Conservation (phyloP, 2,797 vertebrate genomes). For the Sebastolobus altivelis region DNA sequence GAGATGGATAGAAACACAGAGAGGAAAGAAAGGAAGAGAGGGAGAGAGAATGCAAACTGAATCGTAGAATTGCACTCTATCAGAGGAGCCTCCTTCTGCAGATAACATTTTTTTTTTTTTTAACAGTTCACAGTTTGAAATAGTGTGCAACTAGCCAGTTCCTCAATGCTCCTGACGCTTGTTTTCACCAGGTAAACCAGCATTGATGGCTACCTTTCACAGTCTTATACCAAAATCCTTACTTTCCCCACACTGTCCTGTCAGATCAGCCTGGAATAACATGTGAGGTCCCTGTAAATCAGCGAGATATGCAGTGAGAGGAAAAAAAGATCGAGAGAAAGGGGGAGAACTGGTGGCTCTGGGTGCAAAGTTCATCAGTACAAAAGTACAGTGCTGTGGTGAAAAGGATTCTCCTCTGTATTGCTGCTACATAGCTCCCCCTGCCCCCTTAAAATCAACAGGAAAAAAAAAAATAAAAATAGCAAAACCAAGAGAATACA, state of each 20-base stretch:
- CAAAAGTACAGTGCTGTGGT: constrained; percentile 89
- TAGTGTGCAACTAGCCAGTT: constrained; percentile 65
- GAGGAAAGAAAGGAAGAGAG: constrained; percentile 25
- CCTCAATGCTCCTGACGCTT: constrained; percentile 45
- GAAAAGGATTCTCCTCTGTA: constrained; percentile 87
- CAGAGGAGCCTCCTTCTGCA: constrained; percentile 74
- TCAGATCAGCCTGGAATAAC: constrained; percentile 69
- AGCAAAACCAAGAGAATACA: constrained; percentile 69
- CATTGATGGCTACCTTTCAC: constrained; percentile 64
- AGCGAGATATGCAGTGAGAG: constrained; percentile 65
- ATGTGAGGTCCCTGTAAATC: constrained; percentile 75
- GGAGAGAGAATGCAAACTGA: constrained; percentile 47
- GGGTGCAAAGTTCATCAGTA: constrained; percentile 86
- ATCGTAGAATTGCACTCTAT: constrained; percentile 55
- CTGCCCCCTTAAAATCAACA: constrained; percentile 78
- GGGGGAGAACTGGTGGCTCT: constrained; percentile 85
- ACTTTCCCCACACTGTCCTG: constrained; percentile 44
- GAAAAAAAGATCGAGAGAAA: constrained; percentile 48
- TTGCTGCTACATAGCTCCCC: constrained; percentile 87
- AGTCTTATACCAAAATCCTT: constrained; percentile 53
- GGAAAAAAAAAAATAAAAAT: constrained; percentile 50
- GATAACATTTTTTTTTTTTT: constrained; percentile 38
- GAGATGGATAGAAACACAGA: constrained; percentile 39
- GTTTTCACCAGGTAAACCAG: constrained; percentile 38
- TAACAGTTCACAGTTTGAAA: constrained; percentile 85